Evolutionary conservation across 2,888 invertebrate genomes (phyloP).

Genomic region (Nomada ferruginata): DNA sequence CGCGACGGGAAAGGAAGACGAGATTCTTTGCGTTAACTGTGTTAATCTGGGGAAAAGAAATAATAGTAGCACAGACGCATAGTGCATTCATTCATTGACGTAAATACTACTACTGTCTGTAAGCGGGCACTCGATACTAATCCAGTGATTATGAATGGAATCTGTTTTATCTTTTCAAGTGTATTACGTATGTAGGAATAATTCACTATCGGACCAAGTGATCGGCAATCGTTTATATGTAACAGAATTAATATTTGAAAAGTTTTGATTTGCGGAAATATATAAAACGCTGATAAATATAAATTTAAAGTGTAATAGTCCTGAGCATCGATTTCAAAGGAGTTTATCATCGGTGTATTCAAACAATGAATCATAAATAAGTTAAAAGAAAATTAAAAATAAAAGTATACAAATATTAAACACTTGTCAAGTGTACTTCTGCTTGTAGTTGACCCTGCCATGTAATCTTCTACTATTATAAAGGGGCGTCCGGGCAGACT

Average conservation of each 20-base stretch:
- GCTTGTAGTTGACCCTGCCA: constrained; percentile 50
- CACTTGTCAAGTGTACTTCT: neutral
- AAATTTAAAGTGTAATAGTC: no score
- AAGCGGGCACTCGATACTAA: neutral
- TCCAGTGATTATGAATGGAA: neutral
- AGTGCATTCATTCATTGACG: constrained; percentile 4
- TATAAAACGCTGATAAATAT: no score
- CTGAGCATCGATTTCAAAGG: no score
- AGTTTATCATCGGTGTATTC: no score
- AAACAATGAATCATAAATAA: neutral
- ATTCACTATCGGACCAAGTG: no score
- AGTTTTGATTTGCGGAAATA: no score
- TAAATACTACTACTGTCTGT: neutral
- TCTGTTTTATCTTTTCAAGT: neutral
- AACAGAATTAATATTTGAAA: no score
- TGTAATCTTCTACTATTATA: constrained; percentile 59
- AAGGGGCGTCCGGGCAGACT: constrained; percentile 67
- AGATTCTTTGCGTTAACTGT: neutral
- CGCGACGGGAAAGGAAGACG: neutral
- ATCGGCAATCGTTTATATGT: no score
- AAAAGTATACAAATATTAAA: neutral
- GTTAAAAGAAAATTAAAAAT: neutral
- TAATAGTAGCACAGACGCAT: neutral
- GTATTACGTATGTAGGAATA: no score
- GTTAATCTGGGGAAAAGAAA: neutral